Percentiles rank a stretch among this genome's conserved stretches.
These are phyloP conservation scores for Cladopsammia gracilis DNA, from an alignment of 64 coral and sea anemone species.

Conservation along the genomic window DNA sequence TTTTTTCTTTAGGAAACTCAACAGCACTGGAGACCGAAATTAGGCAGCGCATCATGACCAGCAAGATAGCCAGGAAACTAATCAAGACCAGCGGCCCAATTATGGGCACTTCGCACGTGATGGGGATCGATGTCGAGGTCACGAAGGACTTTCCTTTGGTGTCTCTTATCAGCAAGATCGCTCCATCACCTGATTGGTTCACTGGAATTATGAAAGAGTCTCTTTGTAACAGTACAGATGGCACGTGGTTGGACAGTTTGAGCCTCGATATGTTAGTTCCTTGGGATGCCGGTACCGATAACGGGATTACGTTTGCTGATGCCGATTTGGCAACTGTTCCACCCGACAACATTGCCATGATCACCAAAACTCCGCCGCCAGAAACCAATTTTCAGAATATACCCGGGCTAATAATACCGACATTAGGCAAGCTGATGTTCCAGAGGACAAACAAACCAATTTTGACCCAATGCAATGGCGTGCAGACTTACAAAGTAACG, in stretches of 20 bases:
- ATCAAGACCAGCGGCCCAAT: background rate
- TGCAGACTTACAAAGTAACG: background rate
- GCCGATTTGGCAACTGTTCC: background rate
- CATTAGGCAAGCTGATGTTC: background rate
- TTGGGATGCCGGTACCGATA: slow-evolving; percentile 52
- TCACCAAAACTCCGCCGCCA: background rate
- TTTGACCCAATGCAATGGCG: background rate
- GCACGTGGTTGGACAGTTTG: background rate
- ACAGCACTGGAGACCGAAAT: background rate
- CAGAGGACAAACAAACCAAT: background rate
- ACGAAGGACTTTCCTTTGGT: slow-evolving; percentile 30
- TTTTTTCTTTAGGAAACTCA: background rate
- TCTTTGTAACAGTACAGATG: background rate
- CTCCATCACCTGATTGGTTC: too few relatives aligned
- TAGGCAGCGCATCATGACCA: background rate
- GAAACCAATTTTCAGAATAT: background rate
- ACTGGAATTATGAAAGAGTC: background rate
- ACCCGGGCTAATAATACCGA: background rate
- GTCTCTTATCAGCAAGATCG: slow-evolving; percentile 49
- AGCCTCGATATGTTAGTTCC: background rate
- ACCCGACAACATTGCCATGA: background rate
- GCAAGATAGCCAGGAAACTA: slow-evolving; percentile 7
- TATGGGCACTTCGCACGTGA: background rate
- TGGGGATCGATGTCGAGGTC: background rate
- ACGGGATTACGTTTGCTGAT: background rate